Evolutionary conservation across 35 echinoderm and acorn worm species (phyloP).

Genomic region (Patiria miniata): DNA sequence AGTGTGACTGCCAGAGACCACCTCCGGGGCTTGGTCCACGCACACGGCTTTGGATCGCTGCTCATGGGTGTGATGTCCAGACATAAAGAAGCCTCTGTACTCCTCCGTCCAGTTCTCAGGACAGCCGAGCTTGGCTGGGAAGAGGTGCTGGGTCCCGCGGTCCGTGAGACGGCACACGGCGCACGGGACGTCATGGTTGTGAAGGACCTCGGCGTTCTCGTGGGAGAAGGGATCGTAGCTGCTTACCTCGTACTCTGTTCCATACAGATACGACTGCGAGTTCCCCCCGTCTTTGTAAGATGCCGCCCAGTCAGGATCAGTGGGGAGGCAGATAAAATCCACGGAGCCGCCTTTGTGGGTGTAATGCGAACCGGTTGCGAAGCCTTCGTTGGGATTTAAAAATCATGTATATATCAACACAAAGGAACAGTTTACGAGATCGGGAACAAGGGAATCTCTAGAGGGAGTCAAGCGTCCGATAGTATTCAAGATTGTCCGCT

Average conservation of each 20-base stretch:
- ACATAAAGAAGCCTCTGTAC: slow-evolving; percentile 50
- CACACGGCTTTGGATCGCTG: slow-evolving; percentile 28
- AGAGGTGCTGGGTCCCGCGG: slow-evolving; percentile 34
- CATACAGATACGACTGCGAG: slow-evolving; percentile 22
- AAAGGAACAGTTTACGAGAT: too few relatives aligned
- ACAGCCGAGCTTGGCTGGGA: slow-evolving; percentile 41
- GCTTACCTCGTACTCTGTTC: slow-evolving; percentile 41
- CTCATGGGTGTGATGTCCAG: background rate
- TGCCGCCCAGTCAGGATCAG: slow-evolving; percentile 15
- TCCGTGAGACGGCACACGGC: slow-evolving; percentile 37
- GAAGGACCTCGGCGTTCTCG: slow-evolving; percentile 36
- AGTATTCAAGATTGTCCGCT: too few relatives aligned
- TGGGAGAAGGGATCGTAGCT: slow-evolving; percentile 33
- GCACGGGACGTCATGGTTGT: slow-evolving; percentile 44
- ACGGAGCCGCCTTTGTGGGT: slow-evolving; percentile 27
- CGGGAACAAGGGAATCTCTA: too few relatives aligned
- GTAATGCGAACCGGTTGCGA: background rate
- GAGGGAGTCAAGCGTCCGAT: too few relatives aligned
- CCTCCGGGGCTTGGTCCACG: slow-evolving; percentile 52
- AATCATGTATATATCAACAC: too few relatives aligned
- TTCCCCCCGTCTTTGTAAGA: background rate
- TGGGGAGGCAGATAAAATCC: slow-evolving; percentile 27
- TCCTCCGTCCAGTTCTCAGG: slow-evolving; percentile 53
- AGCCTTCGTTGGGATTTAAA: too few relatives aligned
- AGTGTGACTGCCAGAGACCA: background rate